Evolutionary conservation across 2,797 vertebrate species (phyloP).

Genomic region (Heteromormyrus szaboi): DNA sequence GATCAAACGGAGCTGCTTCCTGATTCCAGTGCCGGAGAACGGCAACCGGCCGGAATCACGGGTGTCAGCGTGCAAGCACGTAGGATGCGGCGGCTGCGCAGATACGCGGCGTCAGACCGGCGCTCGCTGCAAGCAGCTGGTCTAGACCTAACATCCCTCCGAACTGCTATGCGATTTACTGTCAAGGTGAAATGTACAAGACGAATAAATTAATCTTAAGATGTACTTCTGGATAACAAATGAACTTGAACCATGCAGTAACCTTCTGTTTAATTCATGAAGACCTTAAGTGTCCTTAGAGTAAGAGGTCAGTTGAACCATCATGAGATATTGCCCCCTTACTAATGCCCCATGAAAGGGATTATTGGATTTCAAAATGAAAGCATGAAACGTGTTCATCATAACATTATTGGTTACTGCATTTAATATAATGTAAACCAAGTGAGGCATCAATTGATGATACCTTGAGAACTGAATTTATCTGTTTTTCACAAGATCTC

Average conservation of each 20-base stretch:
- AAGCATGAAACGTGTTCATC: not conserved
- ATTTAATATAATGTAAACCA: not conserved
- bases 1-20: not conserved
- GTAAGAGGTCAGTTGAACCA: not conserved
- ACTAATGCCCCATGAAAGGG: not conserved
- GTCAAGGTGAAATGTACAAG: not conserved
- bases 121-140: not conserved
- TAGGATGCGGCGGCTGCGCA: not conserved
- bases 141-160: not conserved
- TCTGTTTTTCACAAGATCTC: not conserved
- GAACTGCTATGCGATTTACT: not conserved
- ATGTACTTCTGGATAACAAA: not conserved
- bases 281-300: not conserved
- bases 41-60: not conserved
- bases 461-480: not conserved
- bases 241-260: not conserved
- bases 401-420: not conserved
- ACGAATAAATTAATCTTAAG: not conserved
- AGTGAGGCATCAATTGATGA: not conserved
- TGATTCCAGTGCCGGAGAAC: not conserved
- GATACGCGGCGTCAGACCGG: not conserved
- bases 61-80: not conserved
- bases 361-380: not conserved
- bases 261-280: not conserved
- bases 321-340: not conserved